Evolutionary conservation across 1,140 invertebrate genomes (phyloP).

Genomic region (Ostrea denselamellosa): DNA sequence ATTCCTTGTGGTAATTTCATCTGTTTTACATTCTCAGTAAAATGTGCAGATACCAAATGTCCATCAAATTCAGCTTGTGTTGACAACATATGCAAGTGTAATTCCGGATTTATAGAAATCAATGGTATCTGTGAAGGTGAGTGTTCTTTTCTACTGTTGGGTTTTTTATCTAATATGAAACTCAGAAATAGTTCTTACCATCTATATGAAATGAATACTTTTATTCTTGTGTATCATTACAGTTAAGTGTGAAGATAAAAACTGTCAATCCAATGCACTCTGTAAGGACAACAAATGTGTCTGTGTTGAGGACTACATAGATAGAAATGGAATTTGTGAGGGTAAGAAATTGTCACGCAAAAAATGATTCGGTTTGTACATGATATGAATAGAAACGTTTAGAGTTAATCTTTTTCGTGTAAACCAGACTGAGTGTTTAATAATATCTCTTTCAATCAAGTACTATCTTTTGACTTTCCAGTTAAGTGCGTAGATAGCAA

Average conservation of each 20-base stretch:
- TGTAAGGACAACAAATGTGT: not conserved
- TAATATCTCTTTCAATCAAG: too few relatives aligned
- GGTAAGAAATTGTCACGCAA: not conserved
- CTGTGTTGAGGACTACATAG: not conserved
- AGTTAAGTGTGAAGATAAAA: conserved; percentile 16
- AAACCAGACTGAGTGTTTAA: not conserved
- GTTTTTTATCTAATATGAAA: too few relatives aligned
- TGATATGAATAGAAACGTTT: too few relatives aligned
- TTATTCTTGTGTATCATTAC: too few relatives aligned
- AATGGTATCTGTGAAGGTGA: not conserved
- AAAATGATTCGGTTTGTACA: too few relatives aligned
- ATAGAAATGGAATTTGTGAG: not conserved
- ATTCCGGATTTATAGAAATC: not conserved
- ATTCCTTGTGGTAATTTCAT: too few relatives aligned
- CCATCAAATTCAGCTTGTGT: not conserved
- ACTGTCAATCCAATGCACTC: not conserved
- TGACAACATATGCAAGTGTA: conserved; percentile 1
- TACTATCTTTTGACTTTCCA: not conserved
- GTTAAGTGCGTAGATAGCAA: not conserved
- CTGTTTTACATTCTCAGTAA: not conserved
- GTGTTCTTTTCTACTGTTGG: not conserved
- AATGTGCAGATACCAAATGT: not conserved
- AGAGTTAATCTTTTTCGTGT: too few relatives aligned
- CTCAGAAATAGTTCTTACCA: too few relatives aligned
- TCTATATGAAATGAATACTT: too few relatives aligned